These are phyloP conservation scores for Mesitornis unicolor DNA, from an alignment of 2,113 vertebrate species.

Conservation along the genomic window DNA sequence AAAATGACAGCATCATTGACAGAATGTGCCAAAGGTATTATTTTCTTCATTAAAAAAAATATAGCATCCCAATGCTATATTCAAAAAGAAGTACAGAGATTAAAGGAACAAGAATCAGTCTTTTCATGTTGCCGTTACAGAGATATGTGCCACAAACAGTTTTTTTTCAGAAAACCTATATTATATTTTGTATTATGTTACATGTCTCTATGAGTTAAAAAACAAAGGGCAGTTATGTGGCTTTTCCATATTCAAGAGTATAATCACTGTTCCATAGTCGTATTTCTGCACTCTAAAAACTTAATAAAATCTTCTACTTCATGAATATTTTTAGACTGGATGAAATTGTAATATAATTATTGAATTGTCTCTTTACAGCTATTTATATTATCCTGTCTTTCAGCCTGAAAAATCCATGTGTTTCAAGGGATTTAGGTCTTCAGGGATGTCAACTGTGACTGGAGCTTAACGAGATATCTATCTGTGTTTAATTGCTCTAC, in stretches of 20 bases:
- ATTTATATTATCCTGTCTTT: constrained; percentile 15
- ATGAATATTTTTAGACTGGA: not conserved
- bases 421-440: constrained; percentile 30
- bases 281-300: not conserved
- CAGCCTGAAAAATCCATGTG: not conserved
- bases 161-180: not conserved
- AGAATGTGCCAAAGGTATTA: constrained; percentile 23
- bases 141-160: not conserved
- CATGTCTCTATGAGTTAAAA: not conserved
- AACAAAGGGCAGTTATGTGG: not conserved
- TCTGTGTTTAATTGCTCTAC: constrained; percentile 9
- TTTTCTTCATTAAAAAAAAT: not conserved
- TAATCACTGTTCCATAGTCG: not conserved
- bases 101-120: not conserved
- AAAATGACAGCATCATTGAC: not conserved
- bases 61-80: not conserved
- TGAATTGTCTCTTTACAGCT: constrained; percentile 3
- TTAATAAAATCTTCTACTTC: not conserved
- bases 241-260: not conserved
- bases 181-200: not conserved
- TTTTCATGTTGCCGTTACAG: not conserved
- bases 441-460: not conserved
- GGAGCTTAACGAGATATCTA: not conserved
- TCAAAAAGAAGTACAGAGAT: not conserved
- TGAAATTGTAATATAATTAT: not conserved